Percentiles rank a stretch among this genome's conserved stretches.
These are phyloP conservation scores for Eulithis testata DNA, from an alignment of 2,888 invertebrate genomes.

Conservation along the genomic window DNA sequence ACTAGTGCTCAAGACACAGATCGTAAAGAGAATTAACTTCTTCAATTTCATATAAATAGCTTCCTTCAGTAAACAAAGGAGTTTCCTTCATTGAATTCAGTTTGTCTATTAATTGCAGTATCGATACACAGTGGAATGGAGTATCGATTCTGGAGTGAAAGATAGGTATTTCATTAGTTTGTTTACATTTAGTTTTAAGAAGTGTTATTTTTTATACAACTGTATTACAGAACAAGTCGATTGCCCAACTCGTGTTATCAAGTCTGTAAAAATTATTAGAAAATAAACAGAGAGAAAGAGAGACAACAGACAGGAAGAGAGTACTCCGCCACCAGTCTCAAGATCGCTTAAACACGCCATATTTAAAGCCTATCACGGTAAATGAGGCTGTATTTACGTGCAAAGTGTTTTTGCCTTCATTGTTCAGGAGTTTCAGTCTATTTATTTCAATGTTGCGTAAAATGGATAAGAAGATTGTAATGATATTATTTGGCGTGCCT, in stretches of 20 bases:
- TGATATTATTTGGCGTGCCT: too few species aligned
- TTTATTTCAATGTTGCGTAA: not conserved
- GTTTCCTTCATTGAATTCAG: constrained; percentile 20
- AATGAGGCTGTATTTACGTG: constrained; percentile 23
- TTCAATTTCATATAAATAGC: constrained; percentile 43
- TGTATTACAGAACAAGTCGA: too few species aligned
- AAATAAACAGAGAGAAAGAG: not conserved
- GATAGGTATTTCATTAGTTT: too few species aligned
- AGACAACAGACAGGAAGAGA: constrained; percentile 23
- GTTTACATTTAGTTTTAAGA: too few species aligned
- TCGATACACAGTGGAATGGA: constrained; percentile 7
- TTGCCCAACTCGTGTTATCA: too few species aligned
- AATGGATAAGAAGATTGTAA: too few species aligned
- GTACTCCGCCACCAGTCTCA: constrained; percentile 15
- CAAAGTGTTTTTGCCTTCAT: constrained; percentile 14
- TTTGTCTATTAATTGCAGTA: constrained; percentile 19
- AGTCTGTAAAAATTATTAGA: too few species aligned
- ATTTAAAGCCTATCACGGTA: constrained; percentile 21
- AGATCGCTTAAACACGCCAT: constrained; percentile 19
- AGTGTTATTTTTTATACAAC: too few species aligned
- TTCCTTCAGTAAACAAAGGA: constrained; percentile 41
- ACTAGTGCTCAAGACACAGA: constrained; percentile 14
- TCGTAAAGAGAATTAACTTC: constrained; percentile 55
- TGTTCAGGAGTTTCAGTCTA: not conserved
- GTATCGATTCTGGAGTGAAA: not conserved